A percentile compares a stretch with the other conserved stretches of the same genome.
phyloP scores from a whole-genome alignment of 2,113 vertebrate species.

The Stegastes partitus region DNA sequence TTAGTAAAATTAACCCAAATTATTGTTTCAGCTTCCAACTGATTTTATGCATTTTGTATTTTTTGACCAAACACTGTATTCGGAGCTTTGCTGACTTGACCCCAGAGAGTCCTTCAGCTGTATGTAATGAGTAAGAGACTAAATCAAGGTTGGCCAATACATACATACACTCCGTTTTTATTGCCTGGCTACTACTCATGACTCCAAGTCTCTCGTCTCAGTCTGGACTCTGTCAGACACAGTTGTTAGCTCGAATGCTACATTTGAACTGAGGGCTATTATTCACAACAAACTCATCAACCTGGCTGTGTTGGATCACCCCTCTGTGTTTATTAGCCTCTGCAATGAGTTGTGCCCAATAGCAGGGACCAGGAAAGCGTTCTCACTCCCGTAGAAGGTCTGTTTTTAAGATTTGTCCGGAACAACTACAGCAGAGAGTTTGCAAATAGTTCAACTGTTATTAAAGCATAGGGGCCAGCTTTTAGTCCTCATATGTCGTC shows the following conservation, averaged over 20 bases:
- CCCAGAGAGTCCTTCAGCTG: conserved; percentile 49
- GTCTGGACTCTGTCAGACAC: conserved; percentile 61
- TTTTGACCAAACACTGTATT: conserved; percentile 68
- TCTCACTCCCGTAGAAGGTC: conserved; percentile 3
- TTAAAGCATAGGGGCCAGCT: not conserved
- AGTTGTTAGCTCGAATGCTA: conserved; percentile 44
- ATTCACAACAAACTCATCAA: conserved; percentile 61
- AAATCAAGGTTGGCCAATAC: conserved; percentile 58
- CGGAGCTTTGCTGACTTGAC: conserved; percentile 62
- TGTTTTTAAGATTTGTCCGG: conserved; percentile 21
- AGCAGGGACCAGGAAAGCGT: conserved; percentile 25
- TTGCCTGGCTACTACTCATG: conserved; percentile 51
- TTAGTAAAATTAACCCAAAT: conserved; percentile 66
- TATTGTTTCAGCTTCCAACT: conserved; percentile 66
- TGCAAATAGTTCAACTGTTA: not conserved
- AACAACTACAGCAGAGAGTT: not conserved
- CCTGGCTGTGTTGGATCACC: conserved; percentile 48
- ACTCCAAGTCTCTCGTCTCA: conserved; percentile 33
- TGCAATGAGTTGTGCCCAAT: conserved; percentile 22
- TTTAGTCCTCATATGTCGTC: too few species aligned
- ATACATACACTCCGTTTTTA: conserved; percentile 62
- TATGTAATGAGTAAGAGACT: conserved; percentile 45
- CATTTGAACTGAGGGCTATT: conserved; percentile 38
- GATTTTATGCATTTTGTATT: conserved; percentile 76
- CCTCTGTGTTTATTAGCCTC: conserved; percentile 47